These are phyloP conservation scores for Rhynchonycteris naso DNA, from an alignment of 2,797 vertebrate species.

Conservation along the genomic window DNA sequence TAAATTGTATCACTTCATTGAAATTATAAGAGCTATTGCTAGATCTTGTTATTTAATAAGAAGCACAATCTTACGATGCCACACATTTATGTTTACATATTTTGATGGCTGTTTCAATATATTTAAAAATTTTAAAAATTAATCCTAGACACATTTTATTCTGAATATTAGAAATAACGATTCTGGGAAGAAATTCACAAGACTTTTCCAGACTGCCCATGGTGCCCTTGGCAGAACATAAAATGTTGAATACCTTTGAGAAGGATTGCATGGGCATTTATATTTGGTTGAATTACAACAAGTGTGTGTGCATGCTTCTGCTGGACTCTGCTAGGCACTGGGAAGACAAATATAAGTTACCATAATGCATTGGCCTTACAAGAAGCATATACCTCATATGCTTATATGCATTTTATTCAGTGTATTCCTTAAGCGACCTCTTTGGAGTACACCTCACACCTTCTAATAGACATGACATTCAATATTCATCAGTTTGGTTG, in stretches of 20 bases:
- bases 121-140: background rate
- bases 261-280: background rate
- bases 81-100: slow-evolving; percentile 4
- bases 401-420: background rate
- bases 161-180: slow-evolving; percentile 15
- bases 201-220: background rate
- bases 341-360: background rate
- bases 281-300: background rate
- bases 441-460: background rate
- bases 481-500: background rate
- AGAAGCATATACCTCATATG: background rate
- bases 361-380: background rate
- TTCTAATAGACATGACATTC: background rate
- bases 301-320: background rate
- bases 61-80: background rate
- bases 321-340: background rate
- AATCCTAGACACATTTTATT: slow-evolving; percentile 2
- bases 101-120: slow-evolving; percentile 17
- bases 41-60: background rate
- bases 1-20: background rate
- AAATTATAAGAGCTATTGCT: background rate
- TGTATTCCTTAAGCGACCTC: background rate
- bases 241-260: background rate
- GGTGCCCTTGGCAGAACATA: background rate
- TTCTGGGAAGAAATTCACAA: background rate